Evolutionary conservation across 2,797 vertebrate species (phyloP), one percentile per base, ranked within the genome.

Genomic region (Uromys caudimaculatus): DNA sequence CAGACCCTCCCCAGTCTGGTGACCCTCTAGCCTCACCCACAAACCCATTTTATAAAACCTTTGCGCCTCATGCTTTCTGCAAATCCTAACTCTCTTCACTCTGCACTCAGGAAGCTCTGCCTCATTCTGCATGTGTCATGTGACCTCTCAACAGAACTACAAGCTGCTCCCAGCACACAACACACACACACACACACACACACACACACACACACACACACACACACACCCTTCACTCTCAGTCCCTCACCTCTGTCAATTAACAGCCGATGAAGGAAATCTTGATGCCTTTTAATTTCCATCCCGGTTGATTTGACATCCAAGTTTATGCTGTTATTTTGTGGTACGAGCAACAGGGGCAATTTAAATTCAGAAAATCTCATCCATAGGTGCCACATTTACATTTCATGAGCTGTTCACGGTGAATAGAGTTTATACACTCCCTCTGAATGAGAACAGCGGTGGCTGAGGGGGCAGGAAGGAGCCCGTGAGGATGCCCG

Each of bases 401-500:
- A 96, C 98, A 98, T 98, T 98, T 98, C 98, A 95, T 96, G 98
- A 97, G 98, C 69, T 81, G 93, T 60, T 69, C 64, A 58, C 50
- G 11, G 96, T 97, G 98, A 98, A 97, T 95, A 95, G 94, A 82
- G 97, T 98, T 97, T 93, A 79, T 95, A 62, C 97, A 97, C 94
- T 97, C 95, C 56, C 92, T 97, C 95, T 78, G 96, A 97, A 76
- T 97, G 98, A 93, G 97, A 97, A 94, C 97, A 97, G 97, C 97
- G 81, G 97, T 93, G 92, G 81, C 95, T 98, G 97, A 98, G 97
- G 97, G 96, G 98, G 98, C 98, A 97, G 97, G 98, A 98, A 99
- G 99, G 98, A 98, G 97, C 98, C 98, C 96, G 98, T 97, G 97
- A 98, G 98, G 98, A 98, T 98, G 98, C 97, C 98, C 98, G 87